Conservation (phyloP, 30 jellyfish, hydroid and myxozoan species). For the Cassiopea andromeda region DNA sequence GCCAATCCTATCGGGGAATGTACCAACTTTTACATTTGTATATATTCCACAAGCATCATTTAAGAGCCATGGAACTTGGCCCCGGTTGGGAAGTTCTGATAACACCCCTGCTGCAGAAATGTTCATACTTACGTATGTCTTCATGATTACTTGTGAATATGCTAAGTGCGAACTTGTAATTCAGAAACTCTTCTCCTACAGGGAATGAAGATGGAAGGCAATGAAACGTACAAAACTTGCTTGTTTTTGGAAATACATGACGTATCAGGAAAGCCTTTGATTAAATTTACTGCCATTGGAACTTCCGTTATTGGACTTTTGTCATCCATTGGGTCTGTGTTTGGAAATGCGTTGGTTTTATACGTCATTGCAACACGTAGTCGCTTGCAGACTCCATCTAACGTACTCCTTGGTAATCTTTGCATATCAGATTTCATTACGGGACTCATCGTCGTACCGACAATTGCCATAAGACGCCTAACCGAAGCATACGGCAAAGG, state of each 20-base stretch:
- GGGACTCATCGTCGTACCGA: constrained; percentile 47
- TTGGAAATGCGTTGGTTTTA: constrained; percentile 46
- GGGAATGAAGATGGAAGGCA: background rate
- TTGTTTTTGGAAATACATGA: constrained; percentile 24
- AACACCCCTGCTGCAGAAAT: no score
- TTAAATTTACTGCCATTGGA: constrained; percentile 38
- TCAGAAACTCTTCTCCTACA: background rate
- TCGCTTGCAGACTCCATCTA: constrained; percentile 51
- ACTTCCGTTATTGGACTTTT: constrained; percentile 38
- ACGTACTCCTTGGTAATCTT: constrained; percentile 47
- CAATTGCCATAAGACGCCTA: constrained; percentile 32
- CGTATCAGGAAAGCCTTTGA: constrained; percentile 3
- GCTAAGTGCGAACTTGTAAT: no score
- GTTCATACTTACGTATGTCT: no score
- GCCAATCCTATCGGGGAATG: no score
- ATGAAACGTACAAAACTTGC: constrained; percentile 19
- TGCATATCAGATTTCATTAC: constrained; percentile 53
- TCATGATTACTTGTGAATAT: no score
- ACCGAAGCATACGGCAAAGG: constrained; percentile 66
- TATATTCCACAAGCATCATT: no score
- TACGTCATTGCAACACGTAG: constrained; percentile 22
- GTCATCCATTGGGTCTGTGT: constrained; percentile 18
- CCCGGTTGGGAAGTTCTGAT: no score
- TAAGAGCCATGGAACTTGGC: no score
- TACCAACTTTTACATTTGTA: no score